A percentile compares a stretch with the other conserved stretches of the same genome.
Evolutionary conservation across 2,888 invertebrate species (phyloP).

Genomic region (Volucella bombylans): DNA sequence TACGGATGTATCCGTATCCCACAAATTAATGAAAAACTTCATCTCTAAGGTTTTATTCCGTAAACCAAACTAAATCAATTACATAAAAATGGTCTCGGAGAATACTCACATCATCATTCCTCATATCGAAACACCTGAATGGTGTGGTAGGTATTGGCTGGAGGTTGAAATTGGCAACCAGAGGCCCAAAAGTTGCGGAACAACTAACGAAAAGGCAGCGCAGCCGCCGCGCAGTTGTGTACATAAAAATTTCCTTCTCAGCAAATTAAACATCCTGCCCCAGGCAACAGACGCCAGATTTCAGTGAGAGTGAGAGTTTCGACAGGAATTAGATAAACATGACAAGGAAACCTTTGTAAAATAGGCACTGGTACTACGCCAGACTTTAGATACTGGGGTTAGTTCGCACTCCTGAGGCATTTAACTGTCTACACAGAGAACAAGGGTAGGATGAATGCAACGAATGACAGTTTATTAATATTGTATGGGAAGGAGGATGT

Average conservation of each 20-base stretch:
- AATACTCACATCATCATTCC: too few species aligned
- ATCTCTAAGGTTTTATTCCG: not conserved
- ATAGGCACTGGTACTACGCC: conserved; percentile 37
- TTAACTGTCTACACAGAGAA: conserved; percentile 28
- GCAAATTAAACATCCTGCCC: conserved; percentile 65
- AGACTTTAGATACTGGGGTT: conserved; percentile 42
- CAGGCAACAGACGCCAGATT: conserved; percentile 22
- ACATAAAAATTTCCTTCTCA: conserved; percentile 61
- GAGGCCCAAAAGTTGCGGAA: conserved; percentile 12
- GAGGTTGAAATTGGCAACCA: conserved; percentile 13
- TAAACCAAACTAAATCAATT: conserved; percentile 6
- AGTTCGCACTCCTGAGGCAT: conserved; percentile 56
- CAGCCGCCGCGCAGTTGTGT: conserved; percentile 13
- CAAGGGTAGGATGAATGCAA: not conserved
- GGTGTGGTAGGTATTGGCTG: too few species aligned
- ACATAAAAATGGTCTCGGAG: not conserved
- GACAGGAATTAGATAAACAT: conserved; percentile 59
- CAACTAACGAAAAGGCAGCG: conserved; percentile 29
- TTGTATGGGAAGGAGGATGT: conserved; percentile 26
- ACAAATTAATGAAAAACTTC: not conserved
- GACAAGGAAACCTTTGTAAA: not conserved
- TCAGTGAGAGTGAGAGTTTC: conserved; percentile 36
- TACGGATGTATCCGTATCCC: not conserved
- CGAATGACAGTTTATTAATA: conserved; percentile 36
- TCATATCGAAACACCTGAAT: too few species aligned